These are phyloP conservation scores for Micoletzkya japonica DNA, from an alignment of 2,888 invertebrate species.

Conservation along the genomic window DNA sequence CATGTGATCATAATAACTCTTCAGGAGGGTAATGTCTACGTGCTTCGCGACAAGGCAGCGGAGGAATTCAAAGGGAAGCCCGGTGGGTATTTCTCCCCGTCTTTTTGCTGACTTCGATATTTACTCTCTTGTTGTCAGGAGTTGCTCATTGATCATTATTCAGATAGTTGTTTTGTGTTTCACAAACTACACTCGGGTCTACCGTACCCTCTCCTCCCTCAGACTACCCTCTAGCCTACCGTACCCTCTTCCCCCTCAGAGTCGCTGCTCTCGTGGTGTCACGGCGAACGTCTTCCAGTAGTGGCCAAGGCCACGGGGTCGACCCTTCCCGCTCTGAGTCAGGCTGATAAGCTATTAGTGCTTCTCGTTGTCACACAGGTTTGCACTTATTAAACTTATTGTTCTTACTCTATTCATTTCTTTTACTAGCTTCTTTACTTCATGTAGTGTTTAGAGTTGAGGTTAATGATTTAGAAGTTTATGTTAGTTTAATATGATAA, in stretches of 20 bases:
- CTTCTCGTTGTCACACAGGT: constrained; percentile 48
- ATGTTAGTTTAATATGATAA: constrained; percentile 6
- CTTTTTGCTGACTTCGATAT: background rate
- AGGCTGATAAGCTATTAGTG: constrained; percentile 56
- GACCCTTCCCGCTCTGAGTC: constrained; percentile 53
- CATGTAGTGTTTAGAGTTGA: background rate
- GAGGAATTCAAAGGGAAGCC: constrained; percentile 12
- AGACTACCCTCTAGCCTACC: too few species aligned
- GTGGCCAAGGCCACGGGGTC: constrained; percentile 47
- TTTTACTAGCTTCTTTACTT: background rate
- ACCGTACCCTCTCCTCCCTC: too few species aligned
- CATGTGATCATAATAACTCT: too few species aligned
- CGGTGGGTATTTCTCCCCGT: background rate
- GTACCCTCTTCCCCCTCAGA: too few species aligned
- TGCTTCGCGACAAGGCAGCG: constrained; percentile 9
- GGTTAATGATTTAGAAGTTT: background rate
- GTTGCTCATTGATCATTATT: too few species aligned
- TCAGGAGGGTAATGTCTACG: constrained; percentile 14
- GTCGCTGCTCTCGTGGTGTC: constrained; percentile 47
- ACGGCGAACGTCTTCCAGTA: constrained; percentile 56
- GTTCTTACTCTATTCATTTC: background rate
- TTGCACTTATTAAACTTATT: background rate
- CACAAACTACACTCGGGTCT: too few species aligned
- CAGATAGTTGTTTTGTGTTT: too few species aligned
- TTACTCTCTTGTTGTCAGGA: too few species aligned